Evolutionary conservation across 2,888 invertebrate species (phyloP).

Genomic region (Cabera pusaria): DNA sequence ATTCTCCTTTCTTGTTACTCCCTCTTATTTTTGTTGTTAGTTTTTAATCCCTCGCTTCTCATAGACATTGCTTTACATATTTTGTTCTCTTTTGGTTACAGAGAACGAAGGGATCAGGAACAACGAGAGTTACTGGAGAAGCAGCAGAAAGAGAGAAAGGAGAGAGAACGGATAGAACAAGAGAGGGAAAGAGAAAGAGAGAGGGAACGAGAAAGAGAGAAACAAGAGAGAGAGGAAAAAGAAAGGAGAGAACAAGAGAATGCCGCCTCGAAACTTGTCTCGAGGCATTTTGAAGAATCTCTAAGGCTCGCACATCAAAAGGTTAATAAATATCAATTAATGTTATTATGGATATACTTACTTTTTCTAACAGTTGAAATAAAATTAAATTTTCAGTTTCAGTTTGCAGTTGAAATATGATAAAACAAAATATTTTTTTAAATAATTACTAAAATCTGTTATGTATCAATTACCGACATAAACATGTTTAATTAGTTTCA

Average conservation of each 20-base stretch:
- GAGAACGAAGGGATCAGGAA: constrained; percentile 77
- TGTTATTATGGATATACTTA: too few species aligned
- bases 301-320: constrained; percentile 90
- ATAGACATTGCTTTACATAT: constrained; percentile 12
- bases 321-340: constrained; percentile 52
- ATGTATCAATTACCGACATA: too few species aligned
- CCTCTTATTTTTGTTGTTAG: constrained; percentile 6
- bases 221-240: constrained; percentile 80
- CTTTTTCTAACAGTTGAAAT: too few species aligned
- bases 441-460: too few species aligned
- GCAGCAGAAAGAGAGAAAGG: constrained; percentile 86
- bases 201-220: constrained; percentile 77
- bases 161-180: constrained; percentile 86
- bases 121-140: constrained; percentile 86
- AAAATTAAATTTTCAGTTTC: too few species aligned
- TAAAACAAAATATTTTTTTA: too few species aligned
- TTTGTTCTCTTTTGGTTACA: constrained; percentile 50
- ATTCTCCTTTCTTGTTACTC: constrained; percentile 17
- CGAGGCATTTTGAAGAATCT: constrained; percentile 96
- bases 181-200: constrained; percentile 81
- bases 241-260: constrained; percentile 85
- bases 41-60: constrained; percentile 2
- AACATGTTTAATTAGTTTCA: too few species aligned
- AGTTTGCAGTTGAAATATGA: too few species aligned
- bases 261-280: constrained; percentile 91